Conservation (phyloP, 2,113 vertebrate genomes). For the Gila orcuttii region DNA sequence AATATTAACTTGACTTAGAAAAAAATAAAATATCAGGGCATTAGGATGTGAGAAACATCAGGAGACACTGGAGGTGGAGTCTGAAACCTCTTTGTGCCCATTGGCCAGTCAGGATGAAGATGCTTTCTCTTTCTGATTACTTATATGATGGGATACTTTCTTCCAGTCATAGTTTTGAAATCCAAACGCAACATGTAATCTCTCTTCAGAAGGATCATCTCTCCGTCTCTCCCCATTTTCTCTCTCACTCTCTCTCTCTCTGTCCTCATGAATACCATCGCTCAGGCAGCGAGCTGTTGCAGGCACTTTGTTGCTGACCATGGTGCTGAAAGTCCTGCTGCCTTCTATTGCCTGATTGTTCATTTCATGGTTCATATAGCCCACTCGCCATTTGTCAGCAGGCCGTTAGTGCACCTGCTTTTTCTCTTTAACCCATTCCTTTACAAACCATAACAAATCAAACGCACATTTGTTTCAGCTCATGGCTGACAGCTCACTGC, state of each 20-base stretch:
- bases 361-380: conserved; percentile 85
- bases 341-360: conserved; percentile 82
- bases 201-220: conserved; percentile 39
- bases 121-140: conserved; percentile 39
- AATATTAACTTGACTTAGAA: not conserved
- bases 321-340: conserved; percentile 78
- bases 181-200: conserved; percentile 45
- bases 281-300: conserved; percentile 80
- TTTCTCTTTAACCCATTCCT: conserved; percentile 82
- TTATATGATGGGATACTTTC: conserved; percentile 44
- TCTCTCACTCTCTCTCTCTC: conserved; percentile 48
- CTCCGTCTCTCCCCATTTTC: conserved; percentile 47
- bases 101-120: conserved; percentile 24
- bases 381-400: conserved; percentile 81
- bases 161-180: conserved; percentile 38
- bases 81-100: conserved; percentile 7
- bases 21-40: not conserved
- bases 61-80: not conserved
- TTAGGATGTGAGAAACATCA: not conserved
- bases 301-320: conserved; percentile 84
- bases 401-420: conserved; percentile 77
- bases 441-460: conserved; percentile 81
- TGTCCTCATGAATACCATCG: conserved; percentile 74
- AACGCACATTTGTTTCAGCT: conserved; percentile 74
- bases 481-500: conserved; percentile 52